These are phyloP conservation scores for Geodia barretti DNA, from an alignment of 37 sponge, comb jelly and placozoan genomes.

Conservation along the genomic window DNA sequence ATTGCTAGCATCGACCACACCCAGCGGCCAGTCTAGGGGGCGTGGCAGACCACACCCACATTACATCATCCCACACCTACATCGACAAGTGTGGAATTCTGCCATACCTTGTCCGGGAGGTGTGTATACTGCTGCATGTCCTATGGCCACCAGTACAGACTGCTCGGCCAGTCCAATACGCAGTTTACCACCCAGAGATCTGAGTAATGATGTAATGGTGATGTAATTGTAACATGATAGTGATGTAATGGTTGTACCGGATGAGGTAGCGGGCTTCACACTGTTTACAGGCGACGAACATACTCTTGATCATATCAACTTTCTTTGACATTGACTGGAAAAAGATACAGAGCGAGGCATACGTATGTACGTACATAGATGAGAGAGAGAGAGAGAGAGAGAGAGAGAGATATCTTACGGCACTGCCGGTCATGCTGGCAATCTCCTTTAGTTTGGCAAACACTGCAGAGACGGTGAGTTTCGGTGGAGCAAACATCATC, in stretches of 20 bases:
- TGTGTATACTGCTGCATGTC: constrained; percentile 85
- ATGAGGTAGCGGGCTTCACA: constrained; percentile 90
- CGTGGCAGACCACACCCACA: neutral
- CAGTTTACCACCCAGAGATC: constrained; percentile 94
- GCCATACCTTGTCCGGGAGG: constrained; percentile 85
- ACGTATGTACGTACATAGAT: neutral
- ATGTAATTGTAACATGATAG: neutral
- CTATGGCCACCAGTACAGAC: constrained; percentile 92
- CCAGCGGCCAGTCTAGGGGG: constrained; percentile 44
- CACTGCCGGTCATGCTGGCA: constrained; percentile 76
- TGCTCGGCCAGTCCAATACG: constrained; percentile 97
- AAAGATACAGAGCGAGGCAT: neutral
- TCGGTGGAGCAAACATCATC: constrained; percentile 94
- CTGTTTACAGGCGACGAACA: constrained; percentile 88
- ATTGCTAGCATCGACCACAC: constrained; percentile 68
- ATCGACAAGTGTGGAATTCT: neutral
- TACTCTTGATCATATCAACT: constrained; percentile 79
- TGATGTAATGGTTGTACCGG: constrained; percentile 37
- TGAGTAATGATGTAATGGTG: neutral
- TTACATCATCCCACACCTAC: constrained; percentile 8
- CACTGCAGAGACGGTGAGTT: constrained; percentile 81
- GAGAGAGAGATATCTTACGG: too few relatives aligned
- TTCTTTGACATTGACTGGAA: constrained; percentile 81
- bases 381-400: too few relatives aligned
- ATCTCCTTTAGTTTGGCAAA: constrained; percentile 88